Conservation (phyloP, 2,888 invertebrate genomes). For the Philhelius pedissequus region DNA sequence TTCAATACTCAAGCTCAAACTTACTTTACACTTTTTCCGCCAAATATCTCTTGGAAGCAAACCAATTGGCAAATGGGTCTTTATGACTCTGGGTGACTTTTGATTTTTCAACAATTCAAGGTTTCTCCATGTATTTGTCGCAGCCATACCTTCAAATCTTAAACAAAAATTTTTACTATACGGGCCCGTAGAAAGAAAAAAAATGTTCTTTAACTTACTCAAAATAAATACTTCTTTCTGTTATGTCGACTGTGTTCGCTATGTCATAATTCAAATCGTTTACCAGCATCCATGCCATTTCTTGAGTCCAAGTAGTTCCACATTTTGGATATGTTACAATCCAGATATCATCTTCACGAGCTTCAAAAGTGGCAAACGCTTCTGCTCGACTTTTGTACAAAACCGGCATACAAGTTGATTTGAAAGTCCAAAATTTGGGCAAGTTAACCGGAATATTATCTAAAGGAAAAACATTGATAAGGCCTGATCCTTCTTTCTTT, state of each 20-base stretch:
- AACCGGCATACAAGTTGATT: slow-evolving; percentile 22
- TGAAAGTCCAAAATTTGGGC: background rate
- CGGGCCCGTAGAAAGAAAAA: background rate
- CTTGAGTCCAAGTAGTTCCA: slow-evolving; percentile 69
- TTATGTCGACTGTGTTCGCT: slow-evolving; percentile 12
- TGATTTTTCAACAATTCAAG: slow-evolving; percentile 2
- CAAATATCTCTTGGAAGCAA: too few relatives aligned
- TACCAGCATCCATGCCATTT: slow-evolving; percentile 61
- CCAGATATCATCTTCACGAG: too few relatives aligned
- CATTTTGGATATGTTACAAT: slow-evolving; percentile 60
- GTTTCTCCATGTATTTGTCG: background rate
- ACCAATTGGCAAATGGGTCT: slow-evolving; percentile 54
- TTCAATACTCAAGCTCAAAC: too few relatives aligned
- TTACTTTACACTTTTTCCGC: too few relatives aligned
- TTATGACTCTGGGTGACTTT: slow-evolving; percentile 51
- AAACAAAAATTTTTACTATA: background rate
- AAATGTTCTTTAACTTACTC: slow-evolving; percentile 21
- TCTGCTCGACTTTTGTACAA: background rate
- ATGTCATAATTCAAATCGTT: slow-evolving; percentile 49
- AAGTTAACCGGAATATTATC: slow-evolving; percentile 8
- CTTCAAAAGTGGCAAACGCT: slow-evolving; percentile 40
- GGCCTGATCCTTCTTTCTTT: background rate
- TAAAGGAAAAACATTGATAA: background rate
- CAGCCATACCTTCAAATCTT: background rate
- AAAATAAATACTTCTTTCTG: slow-evolving; percentile 50